These are phyloP conservation scores for Xenotilapia longispinis DNA, from an alignment of 2,113 vertebrate species.

Conservation along the genomic window DNA sequence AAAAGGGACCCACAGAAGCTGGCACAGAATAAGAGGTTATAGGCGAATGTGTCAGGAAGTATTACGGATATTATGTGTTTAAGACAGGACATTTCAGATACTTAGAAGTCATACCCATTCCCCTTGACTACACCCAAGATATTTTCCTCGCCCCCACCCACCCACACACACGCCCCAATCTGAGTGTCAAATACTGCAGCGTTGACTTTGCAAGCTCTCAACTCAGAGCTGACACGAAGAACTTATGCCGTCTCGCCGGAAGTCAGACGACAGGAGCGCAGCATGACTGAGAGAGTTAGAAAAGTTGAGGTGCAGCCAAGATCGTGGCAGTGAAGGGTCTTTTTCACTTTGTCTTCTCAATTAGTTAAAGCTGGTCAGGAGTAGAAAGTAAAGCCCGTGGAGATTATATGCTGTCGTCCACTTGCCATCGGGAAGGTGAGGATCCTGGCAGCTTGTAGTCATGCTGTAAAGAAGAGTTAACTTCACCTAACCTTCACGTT, in stretches of 20 bases:
- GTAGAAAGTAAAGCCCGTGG: slow-evolving; percentile 47
- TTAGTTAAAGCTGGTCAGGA: slow-evolving; percentile 73
- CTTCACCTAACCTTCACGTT: slow-evolving; percentile 48
- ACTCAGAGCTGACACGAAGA: slow-evolving; percentile 37
- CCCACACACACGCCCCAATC: background rate
- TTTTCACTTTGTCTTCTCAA: slow-evolving; percentile 73
- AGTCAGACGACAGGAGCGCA: slow-evolving; percentile 38
- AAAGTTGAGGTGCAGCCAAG: slow-evolving; percentile 62
- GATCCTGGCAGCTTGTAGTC: slow-evolving; percentile 56
- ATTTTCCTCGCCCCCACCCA: background rate
- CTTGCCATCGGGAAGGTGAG: slow-evolving; percentile 66
- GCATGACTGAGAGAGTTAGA: slow-evolving; percentile 46
- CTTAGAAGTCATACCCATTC: slow-evolving; percentile 53
- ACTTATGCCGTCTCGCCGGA: slow-evolving; percentile 36
- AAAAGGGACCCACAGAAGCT: slow-evolving; percentile 39
- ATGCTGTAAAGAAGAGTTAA: slow-evolving; percentile 63
- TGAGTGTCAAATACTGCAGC: slow-evolving; percentile 32
- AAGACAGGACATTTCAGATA: slow-evolving; percentile 64
- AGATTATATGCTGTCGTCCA: slow-evolving; percentile 75
- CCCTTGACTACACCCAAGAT: slow-evolving; percentile 30
- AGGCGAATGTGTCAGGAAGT: slow-evolving; percentile 62
- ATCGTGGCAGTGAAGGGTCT: slow-evolving; percentile 57
- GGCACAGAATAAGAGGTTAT: slow-evolving; percentile 56
- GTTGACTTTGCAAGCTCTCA: slow-evolving; percentile 58
- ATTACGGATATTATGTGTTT: slow-evolving; percentile 67